These are phyloP conservation scores for Poeciliopsis presidionis DNA, from an alignment of 2,797 vertebrate species.

Conservation along the genomic window DNA sequence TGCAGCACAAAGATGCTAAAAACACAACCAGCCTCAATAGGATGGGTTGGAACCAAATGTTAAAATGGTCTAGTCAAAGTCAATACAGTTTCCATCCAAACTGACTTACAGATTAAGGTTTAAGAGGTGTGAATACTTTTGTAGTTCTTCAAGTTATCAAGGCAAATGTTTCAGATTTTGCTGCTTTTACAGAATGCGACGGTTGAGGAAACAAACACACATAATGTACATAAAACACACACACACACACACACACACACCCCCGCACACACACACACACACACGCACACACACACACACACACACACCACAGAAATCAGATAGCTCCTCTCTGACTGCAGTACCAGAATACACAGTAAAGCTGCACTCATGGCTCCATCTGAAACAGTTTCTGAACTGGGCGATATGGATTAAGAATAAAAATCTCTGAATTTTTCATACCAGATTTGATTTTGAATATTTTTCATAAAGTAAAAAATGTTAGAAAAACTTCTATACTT, in stretches of 20 bases:
- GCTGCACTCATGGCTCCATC: conserved; percentile 21
- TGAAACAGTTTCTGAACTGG: conserved; percentile 16
- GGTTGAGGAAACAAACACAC: conserved; percentile 34
- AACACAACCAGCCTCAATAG: neutral
- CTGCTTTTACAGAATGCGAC: conserved; percentile 19
- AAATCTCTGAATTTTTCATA: no score
- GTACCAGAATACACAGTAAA: conserved; percentile 51
- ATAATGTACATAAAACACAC: conserved; percentile 12
- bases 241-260: conserved; percentile 20
- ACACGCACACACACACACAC: conserved; percentile 18
- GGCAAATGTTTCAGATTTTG: conserved; percentile 19
- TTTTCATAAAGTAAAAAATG: no score
- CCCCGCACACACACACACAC: conserved; percentile 14
- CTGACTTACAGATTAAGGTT: neutral
- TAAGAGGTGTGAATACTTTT: neutral
- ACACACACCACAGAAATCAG: conserved; percentile 31
- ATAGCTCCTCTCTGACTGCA: conserved; percentile 47
- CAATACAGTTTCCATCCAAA: neutral
- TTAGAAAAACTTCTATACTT: no score
- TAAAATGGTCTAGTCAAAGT: neutral
- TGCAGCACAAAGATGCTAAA: neutral
- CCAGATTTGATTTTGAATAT: no score
- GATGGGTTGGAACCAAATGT: neutral
- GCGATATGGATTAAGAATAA: no score
- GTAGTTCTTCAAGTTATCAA: neutral